A percentile compares a stretch with the other conserved stretches of the same genome.
Conservation (phyloP, 1,140 invertebrate genomes). For the Leucophenga varia region DNA sequence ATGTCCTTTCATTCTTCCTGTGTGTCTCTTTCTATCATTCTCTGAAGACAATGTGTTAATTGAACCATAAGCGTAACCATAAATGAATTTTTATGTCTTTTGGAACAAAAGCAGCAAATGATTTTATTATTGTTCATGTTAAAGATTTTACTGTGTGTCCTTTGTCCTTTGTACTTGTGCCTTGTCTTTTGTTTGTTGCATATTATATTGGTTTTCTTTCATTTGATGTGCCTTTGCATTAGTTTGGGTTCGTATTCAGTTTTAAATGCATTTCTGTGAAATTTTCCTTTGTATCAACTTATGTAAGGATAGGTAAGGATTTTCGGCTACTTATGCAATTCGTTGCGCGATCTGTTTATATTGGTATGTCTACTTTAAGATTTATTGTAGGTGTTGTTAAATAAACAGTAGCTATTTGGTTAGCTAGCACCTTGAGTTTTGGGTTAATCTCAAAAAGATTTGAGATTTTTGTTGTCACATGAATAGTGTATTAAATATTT, state of each 20-base stretch:
- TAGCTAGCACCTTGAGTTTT: too few species aligned
- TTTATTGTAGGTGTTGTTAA: too few species aligned
- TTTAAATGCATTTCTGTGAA: neutral
- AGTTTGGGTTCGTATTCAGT: conserved; percentile 24
- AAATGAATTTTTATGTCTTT: conserved; percentile 52
- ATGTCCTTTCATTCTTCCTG: conserved; percentile 13
- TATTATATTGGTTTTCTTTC: neutral
- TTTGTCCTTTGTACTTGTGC: conserved; percentile 24
- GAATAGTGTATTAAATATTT: too few species aligned
- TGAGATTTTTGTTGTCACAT: too few species aligned
- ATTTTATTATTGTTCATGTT: conserved; percentile 41
- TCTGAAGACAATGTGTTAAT: conserved; percentile 53
- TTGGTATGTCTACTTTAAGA: too few species aligned
- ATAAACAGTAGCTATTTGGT: too few species aligned
- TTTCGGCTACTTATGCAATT: conserved; percentile 39
- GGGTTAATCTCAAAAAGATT: too few species aligned
- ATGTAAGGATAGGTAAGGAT: too few species aligned
- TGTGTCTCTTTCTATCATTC: conserved; percentile 15
- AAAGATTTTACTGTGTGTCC: too few species aligned
- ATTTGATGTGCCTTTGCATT: conserved; percentile 2
- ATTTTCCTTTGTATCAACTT: too few species aligned
- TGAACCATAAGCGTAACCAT: conserved; percentile 55
- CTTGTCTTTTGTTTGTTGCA: conserved; percentile 15
- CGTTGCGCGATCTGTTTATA: too few species aligned
- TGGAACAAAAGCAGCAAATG: conserved; percentile 23